Conservation (phyloP, 2,888 invertebrate genomes). For the Drosophila histrio region DNA sequence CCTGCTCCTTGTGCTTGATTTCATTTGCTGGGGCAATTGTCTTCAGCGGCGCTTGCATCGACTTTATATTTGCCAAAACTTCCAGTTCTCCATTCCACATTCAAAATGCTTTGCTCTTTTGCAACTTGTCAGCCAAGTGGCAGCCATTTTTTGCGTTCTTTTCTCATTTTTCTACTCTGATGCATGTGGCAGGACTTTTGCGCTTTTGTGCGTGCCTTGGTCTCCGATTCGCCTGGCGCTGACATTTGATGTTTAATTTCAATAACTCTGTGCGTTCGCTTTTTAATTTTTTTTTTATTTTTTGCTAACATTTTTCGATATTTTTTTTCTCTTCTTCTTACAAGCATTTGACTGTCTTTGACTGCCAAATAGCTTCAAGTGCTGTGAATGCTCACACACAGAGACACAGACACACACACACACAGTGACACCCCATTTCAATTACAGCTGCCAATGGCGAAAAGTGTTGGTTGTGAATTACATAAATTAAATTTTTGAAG, state of each 20-base stretch:
- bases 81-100: constrained; percentile 27
- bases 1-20: constrained; percentile 66
- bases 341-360: constrained; percentile 60
- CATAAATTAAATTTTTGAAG: constrained; percentile 55
- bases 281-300: constrained; percentile 55
- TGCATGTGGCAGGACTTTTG: constrained; percentile 72
- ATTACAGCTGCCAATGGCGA: constrained; percentile 74
- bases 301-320: constrained; percentile 15
- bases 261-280: constrained; percentile 71
- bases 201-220: constrained; percentile 71
- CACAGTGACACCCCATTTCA: constrained; percentile 47
- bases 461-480: constrained; percentile 70
- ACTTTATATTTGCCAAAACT: constrained; percentile 63
- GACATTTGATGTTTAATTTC: constrained; percentile 81
- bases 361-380: constrained; percentile 70
- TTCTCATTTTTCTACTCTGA: constrained; percentile 8
- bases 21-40: constrained; percentile 74
- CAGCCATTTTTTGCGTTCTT: constrained; percentile 46
- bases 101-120: constrained; percentile 74
- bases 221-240: constrained; percentile 60
- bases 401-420: constrained; percentile 2
- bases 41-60: constrained; percentile 73
- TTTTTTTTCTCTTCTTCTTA: constrained; percentile 7
- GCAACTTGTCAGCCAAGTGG: constrained; percentile 74
- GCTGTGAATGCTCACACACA: constrained; percentile 38